Percentiles rank a stretch among this genome's conserved stretches.
These are phyloP conservation scores for Saccopteryx leptura DNA, from an alignment of 2,113 vertebrate species.

Conservation along the genomic window DNA sequence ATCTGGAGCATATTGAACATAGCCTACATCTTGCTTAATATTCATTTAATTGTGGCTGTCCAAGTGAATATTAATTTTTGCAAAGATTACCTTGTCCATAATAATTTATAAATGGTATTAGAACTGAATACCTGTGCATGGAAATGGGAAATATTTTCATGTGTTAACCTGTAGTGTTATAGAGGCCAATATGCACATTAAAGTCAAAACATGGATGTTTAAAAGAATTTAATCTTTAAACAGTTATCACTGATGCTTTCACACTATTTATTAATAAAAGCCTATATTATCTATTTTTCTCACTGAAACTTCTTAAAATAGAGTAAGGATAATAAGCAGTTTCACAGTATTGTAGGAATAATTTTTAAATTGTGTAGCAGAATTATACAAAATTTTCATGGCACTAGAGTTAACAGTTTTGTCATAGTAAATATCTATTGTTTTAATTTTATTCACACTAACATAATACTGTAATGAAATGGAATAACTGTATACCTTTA, in stretches of 20 bases:
- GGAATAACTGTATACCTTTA: background rate
- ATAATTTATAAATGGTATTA: constrained; percentile 74
- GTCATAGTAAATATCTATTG: background rate
- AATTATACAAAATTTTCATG: constrained; percentile 43
- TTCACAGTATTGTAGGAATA: constrained; percentile 25
- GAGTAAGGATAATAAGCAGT: constrained; percentile 41
- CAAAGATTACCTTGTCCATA: constrained; percentile 76
- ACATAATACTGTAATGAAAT: constrained; percentile 50
- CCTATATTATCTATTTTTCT: constrained; percentile 70
- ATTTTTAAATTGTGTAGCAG: constrained; percentile 41
- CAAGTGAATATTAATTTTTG: constrained; percentile 67
- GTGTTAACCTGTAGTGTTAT: constrained; percentile 58
- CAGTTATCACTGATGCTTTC: constrained; percentile 85
- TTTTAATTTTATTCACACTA: constrained; percentile 51
- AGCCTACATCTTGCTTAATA: constrained; percentile 68
- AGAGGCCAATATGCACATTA: constrained; percentile 59
- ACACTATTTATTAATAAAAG: constrained; percentile 92
- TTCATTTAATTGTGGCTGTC: constrained; percentile 72
- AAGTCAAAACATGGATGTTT: constrained; percentile 76
- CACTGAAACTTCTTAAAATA: constrained; percentile 14
- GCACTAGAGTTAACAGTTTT: constrained; percentile 40
- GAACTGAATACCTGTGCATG: constrained; percentile 66
- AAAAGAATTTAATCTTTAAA: constrained; percentile 79
- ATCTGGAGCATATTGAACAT: constrained; percentile 68
- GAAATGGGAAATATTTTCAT: constrained; percentile 71